A percentile compares a stretch with the other conserved stretches of the same genome.
Conservation (phyloP, 1,140 invertebrate species). For the Nymphalis io region DNA sequence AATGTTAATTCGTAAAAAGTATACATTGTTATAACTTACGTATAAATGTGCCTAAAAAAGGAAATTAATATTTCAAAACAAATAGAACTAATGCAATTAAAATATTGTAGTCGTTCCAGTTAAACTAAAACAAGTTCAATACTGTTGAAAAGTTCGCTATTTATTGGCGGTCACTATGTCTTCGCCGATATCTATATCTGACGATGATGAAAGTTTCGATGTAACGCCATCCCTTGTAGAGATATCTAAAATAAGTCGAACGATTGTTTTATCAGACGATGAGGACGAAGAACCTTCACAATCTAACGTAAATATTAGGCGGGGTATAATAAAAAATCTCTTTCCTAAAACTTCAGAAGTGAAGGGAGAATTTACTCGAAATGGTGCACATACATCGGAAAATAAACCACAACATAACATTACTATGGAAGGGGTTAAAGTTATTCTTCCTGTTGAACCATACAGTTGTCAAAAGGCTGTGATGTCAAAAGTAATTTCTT, state of each 20-base stretch:
- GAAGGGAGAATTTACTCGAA: too few species aligned
- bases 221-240: neutral
- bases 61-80: neutral
- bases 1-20: neutral
- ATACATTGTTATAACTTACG: neutral
- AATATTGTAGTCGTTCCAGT: too few species aligned
- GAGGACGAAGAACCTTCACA: conserved; percentile 28
- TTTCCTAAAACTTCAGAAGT: neutral
- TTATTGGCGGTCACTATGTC: conserved; percentile 37
- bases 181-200: conserved; percentile 47
- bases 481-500: conserved; percentile 62
- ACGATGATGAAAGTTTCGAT: conserved; percentile 60
- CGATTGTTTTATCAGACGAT: conserved; percentile 27
- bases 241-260: too few species aligned
- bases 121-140: neutral
- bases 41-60: too few species aligned
- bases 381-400: neutral
- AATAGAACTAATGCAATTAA: neutral
- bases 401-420: conserved; percentile 38
- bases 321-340: neutral
- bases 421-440: conserved; percentile 54
- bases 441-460: conserved; percentile 61
- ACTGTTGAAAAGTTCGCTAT: conserved; percentile 1
- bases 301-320: conserved; percentile 4
- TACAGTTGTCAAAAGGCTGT: conserved; percentile 65